These are phyloP conservation scores for Camelus bactrianus DNA, from an alignment of 2,113 vertebrate species.

Conservation along the genomic window DNA sequence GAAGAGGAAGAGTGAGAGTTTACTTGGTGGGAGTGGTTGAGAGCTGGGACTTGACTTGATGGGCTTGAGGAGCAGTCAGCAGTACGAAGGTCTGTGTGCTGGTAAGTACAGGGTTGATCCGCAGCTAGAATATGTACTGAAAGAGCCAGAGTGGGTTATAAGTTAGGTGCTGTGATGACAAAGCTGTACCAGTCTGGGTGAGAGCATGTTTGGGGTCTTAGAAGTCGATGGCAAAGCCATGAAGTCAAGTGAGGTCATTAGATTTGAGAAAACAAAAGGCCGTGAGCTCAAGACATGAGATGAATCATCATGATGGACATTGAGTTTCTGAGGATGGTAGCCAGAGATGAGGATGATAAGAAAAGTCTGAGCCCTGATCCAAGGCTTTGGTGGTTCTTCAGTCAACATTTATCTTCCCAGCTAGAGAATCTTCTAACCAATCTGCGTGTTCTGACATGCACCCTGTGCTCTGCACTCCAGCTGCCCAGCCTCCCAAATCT, in stretches of 20 bases:
- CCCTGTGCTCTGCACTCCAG: not conserved
- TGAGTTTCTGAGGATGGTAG: not conserved
- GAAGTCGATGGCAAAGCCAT: not conserved
- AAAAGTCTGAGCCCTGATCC: not conserved
- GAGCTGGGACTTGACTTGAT: not conserved
- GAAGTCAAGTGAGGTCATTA: not conserved
- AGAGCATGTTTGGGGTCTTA: not conserved
- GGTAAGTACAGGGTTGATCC: not conserved
- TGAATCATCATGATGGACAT: not conserved
- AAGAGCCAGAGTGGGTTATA: not conserved
- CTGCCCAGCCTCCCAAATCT: not conserved
- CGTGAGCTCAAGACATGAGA: not conserved
- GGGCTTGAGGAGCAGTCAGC: not conserved
- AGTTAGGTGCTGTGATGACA: not conserved
- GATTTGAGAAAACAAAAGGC: not conserved
- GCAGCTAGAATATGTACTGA: not conserved
- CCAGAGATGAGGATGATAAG: not conserved
- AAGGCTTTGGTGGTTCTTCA: not conserved
- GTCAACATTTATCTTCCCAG: not conserved
- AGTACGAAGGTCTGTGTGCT: not conserved
- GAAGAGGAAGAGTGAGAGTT: not conserved
- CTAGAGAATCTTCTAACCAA: not conserved
- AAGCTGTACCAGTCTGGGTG: too few relatives aligned
- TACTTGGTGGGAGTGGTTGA: not conserved
- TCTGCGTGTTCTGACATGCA: not conserved